Base-by-base conservation (phyloP, 1,140 invertebrate species). In the Thaumatotibia leucotreta region DNA sequence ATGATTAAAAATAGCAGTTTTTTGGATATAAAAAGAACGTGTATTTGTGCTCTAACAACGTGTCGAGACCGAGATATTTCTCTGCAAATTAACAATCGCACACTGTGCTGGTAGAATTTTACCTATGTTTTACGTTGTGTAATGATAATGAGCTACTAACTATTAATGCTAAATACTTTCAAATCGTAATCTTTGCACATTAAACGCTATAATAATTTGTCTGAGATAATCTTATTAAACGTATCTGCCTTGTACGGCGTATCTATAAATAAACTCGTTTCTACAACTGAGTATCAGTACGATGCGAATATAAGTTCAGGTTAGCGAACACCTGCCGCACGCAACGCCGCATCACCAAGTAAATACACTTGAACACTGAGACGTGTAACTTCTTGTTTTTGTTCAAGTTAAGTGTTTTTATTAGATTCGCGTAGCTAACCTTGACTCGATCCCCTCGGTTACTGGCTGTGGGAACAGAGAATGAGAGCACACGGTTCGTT, bases 401-500 rank as follows among this genome's bases (percentile, higher is more conserved):
- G 64, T 62, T 66, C 66, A 73, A 73, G 67, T 71, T 69, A 73
- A 61, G 27, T 68, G 68, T 84, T 82, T 86, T 86, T 85, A 74
- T 83, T 76, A 79, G 73, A 84, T 86, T 86, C 78, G 76, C 77
- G 77, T 74, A 73, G 77, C 72, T 58, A 86, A 82, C 85, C 85
- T 86, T 84, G 82, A 80, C 77, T 80, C 70, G 76, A 74, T 77
- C 74, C 82, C 83, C 77, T 80, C 72, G 73, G 75, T 67, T 77
- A 73, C 67, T 50, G 45, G 75, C 65, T 88, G 86, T 88, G 86
- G 84, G 86, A 88, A 88, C 77, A 27, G 52, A 58, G 74, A 77
- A 69, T 74, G 70, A 73, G 82, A 77, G 68, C 75, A 72, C 72
- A 80, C 76, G 73, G 79, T 83, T 81, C 77, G 76, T 76, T 77